Conservation (phyloP, 2,888 invertebrate genomes). For the Drosophila sordidapex region DNA sequence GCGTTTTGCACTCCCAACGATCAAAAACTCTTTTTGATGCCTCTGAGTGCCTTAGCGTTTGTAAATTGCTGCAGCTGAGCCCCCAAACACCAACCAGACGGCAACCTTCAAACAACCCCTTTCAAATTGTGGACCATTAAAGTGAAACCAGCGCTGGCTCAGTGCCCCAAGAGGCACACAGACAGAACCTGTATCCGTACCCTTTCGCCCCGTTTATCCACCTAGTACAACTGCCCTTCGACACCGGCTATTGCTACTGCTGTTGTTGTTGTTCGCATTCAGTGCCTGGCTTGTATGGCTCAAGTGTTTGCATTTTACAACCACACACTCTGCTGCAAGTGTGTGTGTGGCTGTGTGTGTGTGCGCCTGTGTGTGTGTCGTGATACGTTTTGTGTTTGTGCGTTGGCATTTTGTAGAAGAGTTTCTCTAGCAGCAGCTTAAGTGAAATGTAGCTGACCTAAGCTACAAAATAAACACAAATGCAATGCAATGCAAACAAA, state of each 20-base stretch:
- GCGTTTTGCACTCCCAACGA: not conserved
- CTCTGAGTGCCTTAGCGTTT: constrained; percentile 27
- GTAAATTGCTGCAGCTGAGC: not conserved
- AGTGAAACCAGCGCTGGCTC: constrained; percentile 9
- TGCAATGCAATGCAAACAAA: constrained; percentile 46
- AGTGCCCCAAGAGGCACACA: not conserved
- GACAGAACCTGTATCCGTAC: not conserved
- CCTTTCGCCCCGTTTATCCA: not conserved
- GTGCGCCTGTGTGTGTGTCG: constrained; percentile 30
- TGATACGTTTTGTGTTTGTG: constrained; percentile 53
- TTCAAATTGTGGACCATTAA: constrained; percentile 50
- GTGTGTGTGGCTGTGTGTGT: constrained; percentile 8
- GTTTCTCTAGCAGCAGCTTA: constrained; percentile 66
- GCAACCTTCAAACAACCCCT: constrained; percentile 41
- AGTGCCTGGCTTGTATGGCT: constrained; percentile 59
- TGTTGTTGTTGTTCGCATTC: constrained; percentile 51
- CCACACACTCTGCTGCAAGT: constrained; percentile 52
- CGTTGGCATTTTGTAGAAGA: constrained; percentile 60
- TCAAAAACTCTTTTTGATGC: constrained; percentile 18
- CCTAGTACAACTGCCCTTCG: not conserved
- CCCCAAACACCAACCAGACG: constrained; percentile 2
- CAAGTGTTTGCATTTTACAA: constrained; percentile 79
- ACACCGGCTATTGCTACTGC: constrained; percentile 15
- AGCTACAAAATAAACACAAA: constrained; percentile 79
- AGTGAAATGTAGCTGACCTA: constrained; percentile 83